Conservation (phyloP, 2,113 vertebrate genomes). For the Corythoichthys haematopterus region DNA sequence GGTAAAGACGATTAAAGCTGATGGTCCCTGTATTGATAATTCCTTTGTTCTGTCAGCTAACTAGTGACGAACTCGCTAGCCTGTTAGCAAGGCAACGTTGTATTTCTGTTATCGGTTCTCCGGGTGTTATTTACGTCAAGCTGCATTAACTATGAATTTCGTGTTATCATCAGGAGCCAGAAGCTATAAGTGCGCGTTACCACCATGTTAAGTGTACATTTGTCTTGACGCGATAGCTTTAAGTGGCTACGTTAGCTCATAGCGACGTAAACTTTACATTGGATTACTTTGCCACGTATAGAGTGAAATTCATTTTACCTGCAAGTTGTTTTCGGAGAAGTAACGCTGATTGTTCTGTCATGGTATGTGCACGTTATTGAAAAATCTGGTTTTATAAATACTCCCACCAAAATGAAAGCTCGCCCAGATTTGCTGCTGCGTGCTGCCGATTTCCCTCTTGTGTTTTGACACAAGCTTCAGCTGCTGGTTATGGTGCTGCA, state of each 20-base stretch:
- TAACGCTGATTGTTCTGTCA: constrained; percentile 75
- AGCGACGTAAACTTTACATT: constrained; percentile 18
- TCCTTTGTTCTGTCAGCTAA: constrained; percentile 70
- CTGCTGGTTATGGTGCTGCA: constrained; percentile 18
- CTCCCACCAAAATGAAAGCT: constrained; percentile 25
- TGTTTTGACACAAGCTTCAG: constrained; percentile 64
- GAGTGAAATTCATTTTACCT: constrained; percentile 51
- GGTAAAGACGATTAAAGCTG: constrained; percentile 21
- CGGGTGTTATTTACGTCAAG: not conserved
- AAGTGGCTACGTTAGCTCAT: constrained; percentile 39
- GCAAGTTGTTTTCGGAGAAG: constrained; percentile 77
- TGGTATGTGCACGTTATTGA: constrained; percentile 56
- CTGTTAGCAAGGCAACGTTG: constrained; percentile 31
- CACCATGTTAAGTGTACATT: constrained; percentile 29
- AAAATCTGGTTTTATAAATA: constrained; percentile 42
- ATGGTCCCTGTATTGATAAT: constrained; percentile 53
- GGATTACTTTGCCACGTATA: not conserved
- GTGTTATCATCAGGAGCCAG: not conserved
- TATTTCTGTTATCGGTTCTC: not conserved
- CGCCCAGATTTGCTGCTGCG: constrained; percentile 20
- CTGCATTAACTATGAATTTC: not conserved
- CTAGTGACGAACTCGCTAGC: constrained; percentile 56
- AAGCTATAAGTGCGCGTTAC: not conserved
- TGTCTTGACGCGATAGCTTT: constrained; percentile 37
- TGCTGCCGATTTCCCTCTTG: constrained; percentile 41